A percentile compares a stretch with the other conserved stretches of the same genome.
These are phyloP conservation scores for Chaitophorus viminalis DNA, from an alignment of 2,888 invertebrate species.

Conservation along the genomic window DNA sequence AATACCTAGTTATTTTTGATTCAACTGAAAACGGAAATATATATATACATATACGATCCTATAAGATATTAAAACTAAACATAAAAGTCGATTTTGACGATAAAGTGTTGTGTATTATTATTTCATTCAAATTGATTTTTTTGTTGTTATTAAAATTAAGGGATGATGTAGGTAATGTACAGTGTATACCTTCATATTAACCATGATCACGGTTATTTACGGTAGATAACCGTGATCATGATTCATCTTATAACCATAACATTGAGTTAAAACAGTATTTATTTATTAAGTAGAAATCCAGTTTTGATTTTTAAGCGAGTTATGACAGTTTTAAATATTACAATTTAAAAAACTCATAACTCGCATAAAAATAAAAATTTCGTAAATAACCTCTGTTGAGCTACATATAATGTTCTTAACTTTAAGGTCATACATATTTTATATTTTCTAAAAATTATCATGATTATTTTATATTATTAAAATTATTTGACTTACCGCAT, in stretches of 20 bases:
- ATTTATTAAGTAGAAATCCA: too few species aligned
- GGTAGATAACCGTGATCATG: neutral
- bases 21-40: neutral
- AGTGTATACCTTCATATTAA: neutral
- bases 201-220: too few species aligned
- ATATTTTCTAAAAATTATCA: neutral
- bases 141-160: neutral
- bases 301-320: too few species aligned
- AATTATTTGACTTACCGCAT: conserved; percentile 72
- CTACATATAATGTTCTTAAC: too few species aligned
- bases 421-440: neutral
- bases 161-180: neutral
- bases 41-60: too few species aligned
- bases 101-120: neutral
- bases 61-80: neutral
- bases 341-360: too few species aligned
- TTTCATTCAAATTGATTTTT: neutral
- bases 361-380: too few species aligned
- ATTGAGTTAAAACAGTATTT: neutral
- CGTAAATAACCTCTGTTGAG: too few species aligned
- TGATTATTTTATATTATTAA: neutral
- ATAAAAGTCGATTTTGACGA: neutral
- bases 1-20: too few species aligned
- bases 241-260: neutral
- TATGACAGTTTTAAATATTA: too few species aligned